Conservation (phyloP, 2,113 vertebrate species). For the Excalfactoria chinensis region DNA sequence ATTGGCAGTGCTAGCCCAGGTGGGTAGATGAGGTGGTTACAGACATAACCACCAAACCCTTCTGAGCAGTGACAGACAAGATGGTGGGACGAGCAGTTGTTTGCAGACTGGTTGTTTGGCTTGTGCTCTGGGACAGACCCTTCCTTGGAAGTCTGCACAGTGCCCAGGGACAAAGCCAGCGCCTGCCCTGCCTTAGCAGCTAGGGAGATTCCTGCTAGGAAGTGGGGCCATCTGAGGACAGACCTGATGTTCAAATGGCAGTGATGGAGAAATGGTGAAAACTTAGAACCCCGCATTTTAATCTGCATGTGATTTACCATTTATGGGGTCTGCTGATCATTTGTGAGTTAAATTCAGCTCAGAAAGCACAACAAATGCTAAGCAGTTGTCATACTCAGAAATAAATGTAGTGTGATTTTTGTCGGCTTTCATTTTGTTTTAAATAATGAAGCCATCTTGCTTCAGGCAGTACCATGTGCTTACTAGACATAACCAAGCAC, state of each 20-base stretch:
- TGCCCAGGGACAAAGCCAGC: accelerated
- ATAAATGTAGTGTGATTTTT: neutral
- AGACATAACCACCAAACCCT: neutral
- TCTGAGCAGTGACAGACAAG: accelerated
- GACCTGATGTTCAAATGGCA: accelerated
- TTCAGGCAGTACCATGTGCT: neutral
- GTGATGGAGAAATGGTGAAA: neutral
- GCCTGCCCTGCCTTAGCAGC: accelerated
- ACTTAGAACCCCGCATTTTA: accelerated
- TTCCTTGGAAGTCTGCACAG: neutral
- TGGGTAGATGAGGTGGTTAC: neutral
- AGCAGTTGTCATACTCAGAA: neutral
- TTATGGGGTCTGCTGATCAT: neutral
- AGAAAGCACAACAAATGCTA: neutral
- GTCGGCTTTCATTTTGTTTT: neutral
- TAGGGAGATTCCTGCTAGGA: neutral
- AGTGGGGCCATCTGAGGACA: neutral
- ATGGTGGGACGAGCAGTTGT: neutral
- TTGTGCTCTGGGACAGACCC: neutral
- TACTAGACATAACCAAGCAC: neutral
- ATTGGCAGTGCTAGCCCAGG: accelerated
- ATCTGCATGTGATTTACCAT: neutral
- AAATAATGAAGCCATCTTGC: neutral
- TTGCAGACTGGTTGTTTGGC: neutral
- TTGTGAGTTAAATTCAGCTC: neutral